phyloP scores from a whole-genome alignment of 2,797 vertebrate species.

The Botia almorhae region DNA sequence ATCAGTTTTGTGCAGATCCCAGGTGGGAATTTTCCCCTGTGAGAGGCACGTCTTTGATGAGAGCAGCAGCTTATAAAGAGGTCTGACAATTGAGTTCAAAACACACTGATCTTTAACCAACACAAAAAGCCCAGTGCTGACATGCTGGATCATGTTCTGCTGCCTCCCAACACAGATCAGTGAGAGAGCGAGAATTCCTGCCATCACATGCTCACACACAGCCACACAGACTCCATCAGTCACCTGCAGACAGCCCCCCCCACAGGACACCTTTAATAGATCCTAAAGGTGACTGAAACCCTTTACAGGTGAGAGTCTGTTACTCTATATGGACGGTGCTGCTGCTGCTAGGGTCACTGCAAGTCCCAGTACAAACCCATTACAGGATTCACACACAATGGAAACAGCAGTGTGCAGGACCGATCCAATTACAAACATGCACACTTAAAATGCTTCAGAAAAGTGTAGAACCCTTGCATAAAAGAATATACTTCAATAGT shows the following conservation, averaged over 20 bases:
- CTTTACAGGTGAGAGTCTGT: slow-evolving; percentile 43
- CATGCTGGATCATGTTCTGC: slow-evolving; percentile 66
- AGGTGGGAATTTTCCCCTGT: slow-evolving; percentile 66
- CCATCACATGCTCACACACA: slow-evolving; percentile 35
- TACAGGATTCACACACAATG: too few species aligned
- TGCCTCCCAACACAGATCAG: slow-evolving; percentile 62
- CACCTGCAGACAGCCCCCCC: slow-evolving; percentile 39
- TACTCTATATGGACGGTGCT: slow-evolving; percentile 25
- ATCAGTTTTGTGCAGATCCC: neutral
- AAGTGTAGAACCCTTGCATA: neutral
- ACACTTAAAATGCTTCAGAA: slow-evolving; percentile 4
- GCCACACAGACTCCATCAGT: slow-evolving; percentile 36
- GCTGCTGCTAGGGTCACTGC: slow-evolving; percentile 40
- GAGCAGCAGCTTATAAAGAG: slow-evolving; percentile 41
- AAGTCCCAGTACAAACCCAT: slow-evolving; percentile 29
- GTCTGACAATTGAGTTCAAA: slow-evolving; percentile 69
- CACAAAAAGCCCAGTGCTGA: slow-evolving; percentile 74
- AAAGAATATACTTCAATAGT: too few species aligned
- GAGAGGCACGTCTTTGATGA: slow-evolving; percentile 60
- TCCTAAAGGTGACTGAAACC: slow-evolving; percentile 11
- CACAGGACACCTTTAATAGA: slow-evolving; percentile 32
- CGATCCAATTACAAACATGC: neutral
- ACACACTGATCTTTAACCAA: slow-evolving; percentile 71
- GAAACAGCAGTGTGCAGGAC: neutral
- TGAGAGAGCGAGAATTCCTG: slow-evolving; percentile 47